Evolutionary conservation across 2,113 vertebrate species (phyloP).

Genomic region (Porphyrio hochstetteri): DNA sequence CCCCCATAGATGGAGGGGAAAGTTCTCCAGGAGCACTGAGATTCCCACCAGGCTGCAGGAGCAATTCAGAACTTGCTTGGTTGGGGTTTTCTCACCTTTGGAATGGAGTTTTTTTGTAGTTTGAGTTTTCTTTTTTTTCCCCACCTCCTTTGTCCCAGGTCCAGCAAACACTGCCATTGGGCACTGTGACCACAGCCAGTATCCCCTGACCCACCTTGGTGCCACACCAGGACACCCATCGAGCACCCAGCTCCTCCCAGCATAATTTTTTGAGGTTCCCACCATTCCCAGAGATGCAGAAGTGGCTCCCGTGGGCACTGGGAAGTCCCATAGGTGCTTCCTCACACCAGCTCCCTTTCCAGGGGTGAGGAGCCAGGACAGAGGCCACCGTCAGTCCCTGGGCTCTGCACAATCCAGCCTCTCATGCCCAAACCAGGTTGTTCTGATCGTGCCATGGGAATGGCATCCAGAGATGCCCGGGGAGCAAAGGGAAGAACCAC

Average conservation of each 20-base stretch:
- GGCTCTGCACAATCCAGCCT: not conserved
- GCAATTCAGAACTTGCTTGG: no score
- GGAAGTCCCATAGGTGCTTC: not conserved
- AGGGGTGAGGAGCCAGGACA: not conserved
- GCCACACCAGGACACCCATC: no score
- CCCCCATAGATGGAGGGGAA: no score
- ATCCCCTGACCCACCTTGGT: no score
- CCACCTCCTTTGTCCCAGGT: no score
- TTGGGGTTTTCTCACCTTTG: no score
- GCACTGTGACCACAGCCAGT: no score
- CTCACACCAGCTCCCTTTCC: not conserved
- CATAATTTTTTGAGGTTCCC: not conserved
- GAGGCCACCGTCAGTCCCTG: not conserved
- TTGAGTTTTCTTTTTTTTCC: no score
- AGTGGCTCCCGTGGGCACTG: rapidly evolving
- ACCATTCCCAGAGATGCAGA: not conserved
- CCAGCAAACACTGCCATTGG: no score
- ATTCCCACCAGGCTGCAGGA: no score
- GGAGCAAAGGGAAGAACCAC: not conserved
- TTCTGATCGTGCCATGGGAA: not conserved
- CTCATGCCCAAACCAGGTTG: not conserved
- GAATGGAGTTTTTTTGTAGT: no score
- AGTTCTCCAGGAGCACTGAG: no score
- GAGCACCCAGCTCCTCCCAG: not conserved
- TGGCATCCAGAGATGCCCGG: not conserved